phyloP scores from a whole-genome alignment of 2,113 vertebrate genomes.

The Scytalopus superciliaris region DNA sequence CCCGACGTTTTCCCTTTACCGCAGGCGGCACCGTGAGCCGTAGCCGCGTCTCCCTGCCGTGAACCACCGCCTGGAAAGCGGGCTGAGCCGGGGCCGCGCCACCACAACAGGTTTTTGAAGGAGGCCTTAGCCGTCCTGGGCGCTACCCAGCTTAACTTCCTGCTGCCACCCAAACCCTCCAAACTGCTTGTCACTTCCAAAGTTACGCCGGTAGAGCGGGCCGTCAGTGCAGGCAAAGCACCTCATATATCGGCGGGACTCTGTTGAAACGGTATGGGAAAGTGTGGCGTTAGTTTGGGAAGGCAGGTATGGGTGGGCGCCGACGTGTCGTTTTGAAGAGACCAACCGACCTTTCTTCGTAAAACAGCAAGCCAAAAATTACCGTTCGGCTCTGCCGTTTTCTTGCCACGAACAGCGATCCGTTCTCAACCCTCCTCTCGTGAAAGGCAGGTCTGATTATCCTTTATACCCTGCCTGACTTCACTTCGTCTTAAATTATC shows the following conservation, averaged over 20 bases:
- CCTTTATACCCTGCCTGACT: background rate
- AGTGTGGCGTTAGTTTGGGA: background rate
- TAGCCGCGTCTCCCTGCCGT: fast-evolving
- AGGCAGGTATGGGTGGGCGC: fast-evolving
- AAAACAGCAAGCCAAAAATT: background rate
- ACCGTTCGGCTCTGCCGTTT: background rate
- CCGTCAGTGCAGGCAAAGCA: too few relatives aligned
- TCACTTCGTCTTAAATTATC: background rate
- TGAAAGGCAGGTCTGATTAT: background rate
- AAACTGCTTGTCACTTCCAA: background rate
- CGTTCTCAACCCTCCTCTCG: fast-evolving
- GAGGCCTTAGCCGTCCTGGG: too few relatives aligned
- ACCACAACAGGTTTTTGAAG: background rate
- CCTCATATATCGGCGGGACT: too few relatives aligned
- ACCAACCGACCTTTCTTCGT: background rate
- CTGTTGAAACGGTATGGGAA: background rate
- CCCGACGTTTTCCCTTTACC: fast-evolving
- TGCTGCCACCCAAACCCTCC: background rate
- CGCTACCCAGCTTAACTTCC: background rate
- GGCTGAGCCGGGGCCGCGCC: background rate
- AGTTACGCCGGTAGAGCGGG: fast-evolving
- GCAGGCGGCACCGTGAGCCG: background rate
- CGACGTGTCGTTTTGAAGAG: background rate
- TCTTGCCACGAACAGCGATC: background rate
- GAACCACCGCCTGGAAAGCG: background rate